Evolutionary conservation across 2,888 invertebrate genomes (phyloP).

Genomic region (Pecten maximus): DNA sequence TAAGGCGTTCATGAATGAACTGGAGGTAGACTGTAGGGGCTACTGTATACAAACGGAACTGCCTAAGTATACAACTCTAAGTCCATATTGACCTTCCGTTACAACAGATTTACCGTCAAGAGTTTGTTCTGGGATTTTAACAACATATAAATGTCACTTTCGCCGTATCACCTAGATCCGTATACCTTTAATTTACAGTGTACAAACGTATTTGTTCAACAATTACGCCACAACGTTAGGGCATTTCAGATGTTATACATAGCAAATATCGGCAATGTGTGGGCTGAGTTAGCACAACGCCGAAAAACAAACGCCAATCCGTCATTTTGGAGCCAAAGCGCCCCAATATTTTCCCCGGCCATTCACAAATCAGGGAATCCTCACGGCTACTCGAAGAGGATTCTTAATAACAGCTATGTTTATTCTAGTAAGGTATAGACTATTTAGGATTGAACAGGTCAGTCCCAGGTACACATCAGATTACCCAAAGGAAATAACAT

Average conservation of each 20-base stretch:
- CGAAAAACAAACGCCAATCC: not conserved
- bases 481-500: not conserved
- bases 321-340: slow-evolving; percentile 12
- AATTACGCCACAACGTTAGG: not conserved
- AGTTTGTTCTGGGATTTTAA: slow-evolving; percentile 13
- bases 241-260: not conserved
- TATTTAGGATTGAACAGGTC: not conserved
- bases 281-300: slow-evolving; percentile 20
- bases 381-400: slow-evolving; percentile 11
- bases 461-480: not conserved
- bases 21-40: not conserved
- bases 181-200: slow-evolving; percentile 25
- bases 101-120: slow-evolving; percentile 25
- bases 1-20: not conserved
- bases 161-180: not conserved
- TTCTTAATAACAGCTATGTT: not conserved
- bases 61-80: not conserved
- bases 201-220: slow-evolving; percentile 5
- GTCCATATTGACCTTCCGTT: slow-evolving; percentile 1
- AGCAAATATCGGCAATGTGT: not conserved
- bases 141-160: slow-evolving; percentile 33
- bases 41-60: not conserved
- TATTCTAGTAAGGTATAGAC: slow-evolving; percentile 16
- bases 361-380: not conserved
- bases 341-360: not conserved